These are phyloP conservation scores for Stegodyphus dumicola DNA, from an alignment of 1,140 invertebrate genomes.

Conservation along the genomic window DNA sequence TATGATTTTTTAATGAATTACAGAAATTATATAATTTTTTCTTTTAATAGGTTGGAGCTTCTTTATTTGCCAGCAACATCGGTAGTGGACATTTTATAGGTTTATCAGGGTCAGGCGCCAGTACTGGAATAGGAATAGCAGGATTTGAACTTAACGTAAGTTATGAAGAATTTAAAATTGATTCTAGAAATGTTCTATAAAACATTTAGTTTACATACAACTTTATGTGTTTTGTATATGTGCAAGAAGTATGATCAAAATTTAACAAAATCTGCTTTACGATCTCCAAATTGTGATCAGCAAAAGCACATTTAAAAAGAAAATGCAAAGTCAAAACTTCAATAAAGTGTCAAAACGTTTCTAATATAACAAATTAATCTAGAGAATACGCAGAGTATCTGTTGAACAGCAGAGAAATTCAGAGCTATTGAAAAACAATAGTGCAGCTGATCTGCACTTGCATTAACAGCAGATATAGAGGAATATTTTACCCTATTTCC, in stretches of 20 bases:
- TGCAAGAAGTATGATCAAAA: neutral
- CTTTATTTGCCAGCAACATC: constrained; percentile 74
- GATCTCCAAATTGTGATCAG: neutral
- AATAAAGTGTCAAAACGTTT: no score
- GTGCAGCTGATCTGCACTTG: no score
- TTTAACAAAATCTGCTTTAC: neutral
- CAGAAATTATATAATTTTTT: neutral
- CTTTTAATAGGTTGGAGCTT: constrained; percentile 71
- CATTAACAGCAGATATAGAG: no score
- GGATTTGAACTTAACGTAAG: constrained; percentile 74
- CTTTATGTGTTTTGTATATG: neutral
- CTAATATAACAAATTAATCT: no score
- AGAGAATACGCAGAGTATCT: no score
- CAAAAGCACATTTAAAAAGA: neutral
- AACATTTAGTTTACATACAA: neutral
- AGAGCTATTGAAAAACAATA: no score
- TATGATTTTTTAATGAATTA: neutral
- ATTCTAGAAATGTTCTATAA: neutral
- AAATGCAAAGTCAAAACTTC: no score
- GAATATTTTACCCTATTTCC: no score
- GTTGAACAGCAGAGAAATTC: no score
- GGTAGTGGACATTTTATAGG: constrained; percentile 76
- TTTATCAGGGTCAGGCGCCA: constrained; percentile 71
- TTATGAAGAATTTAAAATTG: neutral
- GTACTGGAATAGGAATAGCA: constrained; percentile 71